phyloP scores from a whole-genome alignment of 2,113 vertebrate species.

The Archilochus colubris region DNA sequence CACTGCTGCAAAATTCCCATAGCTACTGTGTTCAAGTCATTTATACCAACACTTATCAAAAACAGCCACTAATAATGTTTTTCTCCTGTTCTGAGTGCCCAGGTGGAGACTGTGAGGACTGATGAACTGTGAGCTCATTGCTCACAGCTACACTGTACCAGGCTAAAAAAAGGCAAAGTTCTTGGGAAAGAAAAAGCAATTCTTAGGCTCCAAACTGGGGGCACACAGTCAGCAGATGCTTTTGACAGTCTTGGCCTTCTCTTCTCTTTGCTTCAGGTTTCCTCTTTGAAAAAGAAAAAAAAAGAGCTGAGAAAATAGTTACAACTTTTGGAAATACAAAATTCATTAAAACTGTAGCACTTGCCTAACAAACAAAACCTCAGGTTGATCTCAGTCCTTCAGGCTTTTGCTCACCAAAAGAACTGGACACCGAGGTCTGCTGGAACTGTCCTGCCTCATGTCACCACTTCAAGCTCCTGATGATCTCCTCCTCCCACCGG shows the following conservation, averaged over 20 bases:
- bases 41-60: background rate
- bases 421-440: background rate
- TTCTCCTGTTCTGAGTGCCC: background rate
- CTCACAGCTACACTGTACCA: background rate
- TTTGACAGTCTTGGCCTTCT: background rate
- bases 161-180: background rate
- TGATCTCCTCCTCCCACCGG: accelerated
- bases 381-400: accelerated
- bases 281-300: background rate
- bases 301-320: background rate
- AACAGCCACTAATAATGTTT: background rate
- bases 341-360: background rate
- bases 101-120: background rate
- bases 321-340: background rate
- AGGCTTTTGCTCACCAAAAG: background rate
- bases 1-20: background rate
- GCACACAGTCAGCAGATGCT: background rate
- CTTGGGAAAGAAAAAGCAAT: background rate
- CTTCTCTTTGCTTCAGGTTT: background rate
- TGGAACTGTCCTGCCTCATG: background rate
- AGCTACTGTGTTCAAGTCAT: background rate
- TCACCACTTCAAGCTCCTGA: accelerated
- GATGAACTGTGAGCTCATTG: background rate
- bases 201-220: background rate
- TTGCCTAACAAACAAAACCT: background rate